Evolutionary conservation across 2,797 vertebrate genomes (phyloP).

Genomic region (Psittacula derbiana): DNA sequence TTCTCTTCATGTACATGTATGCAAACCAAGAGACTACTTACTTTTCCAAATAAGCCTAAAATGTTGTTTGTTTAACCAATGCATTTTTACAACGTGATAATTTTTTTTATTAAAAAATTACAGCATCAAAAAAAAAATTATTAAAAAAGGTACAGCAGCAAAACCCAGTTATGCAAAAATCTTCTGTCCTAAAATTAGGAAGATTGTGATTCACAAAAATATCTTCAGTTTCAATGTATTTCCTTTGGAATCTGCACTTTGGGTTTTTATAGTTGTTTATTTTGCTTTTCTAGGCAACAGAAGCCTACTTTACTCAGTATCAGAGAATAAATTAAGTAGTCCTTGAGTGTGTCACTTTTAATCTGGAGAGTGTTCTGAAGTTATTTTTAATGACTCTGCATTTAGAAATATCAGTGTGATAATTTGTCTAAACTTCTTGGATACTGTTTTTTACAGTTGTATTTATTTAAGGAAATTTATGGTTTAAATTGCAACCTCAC

Average conservation of each 20-base stretch:
- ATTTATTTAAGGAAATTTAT: not conserved
- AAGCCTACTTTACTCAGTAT: not conserved
- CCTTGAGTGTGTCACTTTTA: not conserved
- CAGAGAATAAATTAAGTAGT: conserved; percentile 2
- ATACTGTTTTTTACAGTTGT: not conserved
- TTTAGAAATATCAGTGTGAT: not conserved
- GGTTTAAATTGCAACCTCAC: not conserved
- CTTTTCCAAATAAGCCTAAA: not conserved
- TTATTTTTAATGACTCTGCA: conserved; percentile 5
- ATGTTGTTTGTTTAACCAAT: not conserved
- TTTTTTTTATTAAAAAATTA: not conserved
- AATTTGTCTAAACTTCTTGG: not conserved
- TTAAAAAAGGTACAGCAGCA: not conserved
- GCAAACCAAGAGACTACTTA: not conserved
- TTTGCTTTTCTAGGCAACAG: not conserved
- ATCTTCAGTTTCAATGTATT: not conserved
- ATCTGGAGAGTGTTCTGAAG: not conserved
- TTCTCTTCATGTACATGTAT: not conserved
- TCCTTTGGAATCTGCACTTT: not conserved
- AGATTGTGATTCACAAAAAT: not conserved
- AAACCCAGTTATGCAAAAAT: not conserved
- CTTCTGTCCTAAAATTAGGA: not conserved
- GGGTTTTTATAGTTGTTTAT: not conserved
- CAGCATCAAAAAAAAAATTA: too few relatives aligned
- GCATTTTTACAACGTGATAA: not conserved